Evolutionary conservation across 2,888 invertebrate genomes (phyloP).

Genomic region (Slavum lentiscoides): DNA sequence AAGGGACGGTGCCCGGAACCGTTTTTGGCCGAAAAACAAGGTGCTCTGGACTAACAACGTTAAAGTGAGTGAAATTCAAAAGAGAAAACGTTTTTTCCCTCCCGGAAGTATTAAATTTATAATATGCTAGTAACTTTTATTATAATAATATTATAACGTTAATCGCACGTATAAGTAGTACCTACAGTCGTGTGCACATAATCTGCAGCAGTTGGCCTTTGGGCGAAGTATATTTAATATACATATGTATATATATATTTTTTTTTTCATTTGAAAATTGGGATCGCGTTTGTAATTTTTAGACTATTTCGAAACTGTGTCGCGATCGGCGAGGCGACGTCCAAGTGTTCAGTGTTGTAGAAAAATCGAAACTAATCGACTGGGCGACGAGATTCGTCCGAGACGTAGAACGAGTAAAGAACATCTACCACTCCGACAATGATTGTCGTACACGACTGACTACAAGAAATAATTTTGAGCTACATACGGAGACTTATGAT

Average conservation of each 20-base stretch:
- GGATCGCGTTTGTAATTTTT: background rate
- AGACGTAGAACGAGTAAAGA: constrained; percentile 3
- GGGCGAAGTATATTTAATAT: no score
- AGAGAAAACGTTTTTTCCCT: no score
- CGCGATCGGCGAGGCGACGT: background rate
- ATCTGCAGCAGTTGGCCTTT: no score
- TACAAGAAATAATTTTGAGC: no score
- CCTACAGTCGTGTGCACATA: no score
- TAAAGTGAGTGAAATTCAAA: background rate
- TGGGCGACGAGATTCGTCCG: constrained; percentile 8
- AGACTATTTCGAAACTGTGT: constrained; percentile 1
- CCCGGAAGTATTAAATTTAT: no score
- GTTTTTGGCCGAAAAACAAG: background rate
- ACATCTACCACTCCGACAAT: background rate
- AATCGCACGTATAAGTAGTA: no score
- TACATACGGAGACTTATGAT: no score
- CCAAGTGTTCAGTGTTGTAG: background rate
- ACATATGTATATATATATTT: no score
- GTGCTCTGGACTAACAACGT: constrained; percentile 5
- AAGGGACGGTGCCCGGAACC: background rate
- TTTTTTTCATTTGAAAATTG: no score
- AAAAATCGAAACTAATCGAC: constrained; percentile 15
- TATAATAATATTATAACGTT: no score
- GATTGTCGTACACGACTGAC: background rate
- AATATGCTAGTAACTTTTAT: no score